Evolutionary conservation across 2,797 vertebrate genomes (phyloP), one percentile per base, ranked within the genome.

Genomic region (Catharus ustulatus): DNA sequence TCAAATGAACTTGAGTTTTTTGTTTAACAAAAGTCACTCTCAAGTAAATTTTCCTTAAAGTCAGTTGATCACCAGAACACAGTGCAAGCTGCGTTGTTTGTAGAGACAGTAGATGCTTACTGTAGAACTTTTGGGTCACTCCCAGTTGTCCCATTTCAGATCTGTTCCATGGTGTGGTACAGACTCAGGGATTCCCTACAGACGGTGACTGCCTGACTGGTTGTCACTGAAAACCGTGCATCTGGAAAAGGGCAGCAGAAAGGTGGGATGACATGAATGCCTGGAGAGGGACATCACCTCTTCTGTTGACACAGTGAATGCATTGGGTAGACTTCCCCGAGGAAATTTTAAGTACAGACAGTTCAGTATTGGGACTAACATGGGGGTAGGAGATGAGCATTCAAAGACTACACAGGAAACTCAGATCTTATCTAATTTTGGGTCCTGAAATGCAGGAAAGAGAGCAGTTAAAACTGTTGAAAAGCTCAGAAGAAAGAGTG

Each of bases 141-240:
- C 36, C 12, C 2, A 1, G 1, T 14, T 16, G 52, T 19, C 30
- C 2, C 0, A 0, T 57, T 57, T 74, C 22, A 43, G 15, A 13
- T 68, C 40, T 27, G 2, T 76, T 69, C 32, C 1, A 0, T 30
- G 1, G 0, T 16, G 29, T 15, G 15, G 10, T 36, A 11, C 16
- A 15, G 18, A 11, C 26, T 15, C 34, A 5, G 32, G 14, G 49
- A n/a, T 19, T 16, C 15, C 14, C 34, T 24, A 0, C 15, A 14
- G 6, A 52, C 6, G 29, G 45, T n/a, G 16, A 2, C 43, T 29
- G 24, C 26, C 42, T n/a, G 16, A 3, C 43, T 26, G 19, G 26
- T 40, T 58, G 40, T 40, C 2, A 1, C 12, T 58, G 13, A 20
- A 48, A 22, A 46, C 22, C 0, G 0, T 3, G 4, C 10, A 2